These are phyloP conservation scores for Bemisia tabaci DNA, from an alignment of 1,140 invertebrate species.

Conservation along the genomic window DNA sequence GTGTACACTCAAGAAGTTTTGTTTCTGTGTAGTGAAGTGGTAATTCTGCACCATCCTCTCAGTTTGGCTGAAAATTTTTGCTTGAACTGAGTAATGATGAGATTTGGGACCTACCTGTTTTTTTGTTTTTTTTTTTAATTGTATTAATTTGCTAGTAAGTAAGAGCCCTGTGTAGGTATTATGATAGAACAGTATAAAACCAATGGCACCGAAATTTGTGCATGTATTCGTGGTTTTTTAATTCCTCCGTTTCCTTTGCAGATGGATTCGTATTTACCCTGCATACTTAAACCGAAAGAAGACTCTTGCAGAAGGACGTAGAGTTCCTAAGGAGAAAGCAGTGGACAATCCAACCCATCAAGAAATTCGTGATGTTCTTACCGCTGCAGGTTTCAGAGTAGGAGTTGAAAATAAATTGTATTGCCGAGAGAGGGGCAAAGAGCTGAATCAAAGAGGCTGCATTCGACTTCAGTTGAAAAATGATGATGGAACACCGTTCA, in stretches of 20 bases:
- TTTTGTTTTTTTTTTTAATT: too few species aligned
- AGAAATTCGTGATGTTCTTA: conserved; percentile 85
- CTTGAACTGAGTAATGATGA: too few species aligned
- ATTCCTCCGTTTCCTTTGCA: conserved; percentile 38
- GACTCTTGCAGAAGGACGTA: conserved; percentile 71
- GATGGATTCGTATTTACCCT: conserved; percentile 96
- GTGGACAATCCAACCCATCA: conserved; percentile 87
- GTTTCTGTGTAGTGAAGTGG: too few species aligned
- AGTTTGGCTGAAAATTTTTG: too few species aligned
- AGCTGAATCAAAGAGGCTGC: conserved; percentile 65
- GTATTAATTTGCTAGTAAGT: too few species aligned
- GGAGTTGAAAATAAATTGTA: conserved; percentile 92
- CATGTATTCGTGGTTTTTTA: too few species aligned
- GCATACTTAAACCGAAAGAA: conserved; percentile 92
- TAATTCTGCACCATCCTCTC: too few species aligned
- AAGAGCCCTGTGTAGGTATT: too few species aligned
- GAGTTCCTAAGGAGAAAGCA: conserved; percentile 67
- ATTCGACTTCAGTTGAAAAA: conserved; percentile 85
- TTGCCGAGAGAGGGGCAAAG: conserved; percentile 66
- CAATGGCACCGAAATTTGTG: too few species aligned
- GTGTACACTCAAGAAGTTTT: too few species aligned
- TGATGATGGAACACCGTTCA: conserved; percentile 69
- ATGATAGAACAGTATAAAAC: too few species aligned
- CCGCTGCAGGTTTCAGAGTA: conserved; percentile 64
- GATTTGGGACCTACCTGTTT: too few species aligned